Conservation (phyloP, 2,888 invertebrate species). For the Drosophila borborema region DNA sequence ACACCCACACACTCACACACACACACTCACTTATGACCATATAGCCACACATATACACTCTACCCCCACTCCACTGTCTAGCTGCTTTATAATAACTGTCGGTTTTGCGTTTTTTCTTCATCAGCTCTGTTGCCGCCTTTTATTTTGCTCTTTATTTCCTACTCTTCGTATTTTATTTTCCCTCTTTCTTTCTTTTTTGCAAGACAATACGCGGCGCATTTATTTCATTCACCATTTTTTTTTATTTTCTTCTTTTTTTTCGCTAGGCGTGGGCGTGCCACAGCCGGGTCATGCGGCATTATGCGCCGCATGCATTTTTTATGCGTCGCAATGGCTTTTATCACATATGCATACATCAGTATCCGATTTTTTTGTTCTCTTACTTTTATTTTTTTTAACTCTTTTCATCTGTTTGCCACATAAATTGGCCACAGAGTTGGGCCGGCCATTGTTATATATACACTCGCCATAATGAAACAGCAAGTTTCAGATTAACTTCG, state of each 20-base stretch:
- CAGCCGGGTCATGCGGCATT: constrained; percentile 71
- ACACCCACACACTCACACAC: constrained; percentile 23
- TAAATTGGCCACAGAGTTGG: constrained; percentile 60
- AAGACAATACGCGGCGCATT: constrained; percentile 60
- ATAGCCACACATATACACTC: constrained; percentile 12
- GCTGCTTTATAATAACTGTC: constrained; percentile 75
- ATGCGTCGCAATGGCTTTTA: constrained; percentile 71
- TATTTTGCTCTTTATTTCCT: constrained; percentile 55
- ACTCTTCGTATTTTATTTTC: constrained; percentile 10
- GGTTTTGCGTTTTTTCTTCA: constrained; percentile 77
- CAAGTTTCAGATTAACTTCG: constrained; percentile 3
- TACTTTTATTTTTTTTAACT: constrained; percentile 36
- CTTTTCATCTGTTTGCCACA: constrained; percentile 55
- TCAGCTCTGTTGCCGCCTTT: constrained; percentile 55
- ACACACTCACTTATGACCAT: constrained; percentile 6
- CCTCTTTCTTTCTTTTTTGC: constrained; percentile 10
- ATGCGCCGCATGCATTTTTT: constrained; percentile 73
- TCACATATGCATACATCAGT: constrained; percentile 72
- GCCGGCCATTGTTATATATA: constrained; percentile 41
- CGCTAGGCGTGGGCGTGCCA: constrained; percentile 47
- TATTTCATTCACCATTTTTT: constrained; percentile 52
- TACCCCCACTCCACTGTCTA: constrained; percentile 24
- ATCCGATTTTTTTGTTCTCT: constrained; percentile 36
- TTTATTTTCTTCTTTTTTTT: constrained; percentile 1
- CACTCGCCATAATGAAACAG: constrained; percentile 12